Conservation (phyloP, 2,797 vertebrate species). For the Amphiprion clarkii region DNA sequence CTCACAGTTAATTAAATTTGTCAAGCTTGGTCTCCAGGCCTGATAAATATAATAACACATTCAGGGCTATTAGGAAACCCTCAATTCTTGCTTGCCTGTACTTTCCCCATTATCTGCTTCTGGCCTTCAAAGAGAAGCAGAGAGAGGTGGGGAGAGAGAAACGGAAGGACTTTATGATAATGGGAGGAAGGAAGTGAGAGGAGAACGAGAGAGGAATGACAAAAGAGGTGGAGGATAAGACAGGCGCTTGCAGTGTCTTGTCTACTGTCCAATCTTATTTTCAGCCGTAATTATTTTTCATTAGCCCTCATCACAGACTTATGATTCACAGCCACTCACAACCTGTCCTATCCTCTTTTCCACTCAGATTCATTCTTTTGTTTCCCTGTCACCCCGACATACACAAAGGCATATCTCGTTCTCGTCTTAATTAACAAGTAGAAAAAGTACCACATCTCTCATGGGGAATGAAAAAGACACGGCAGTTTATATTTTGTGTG, state of each 20-base stretch:
- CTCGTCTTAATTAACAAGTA: slow-evolving; percentile 34
- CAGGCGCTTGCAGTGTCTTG: slow-evolving; percentile 25
- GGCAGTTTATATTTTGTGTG: slow-evolving; percentile 9
- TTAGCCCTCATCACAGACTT: slow-evolving; percentile 58
- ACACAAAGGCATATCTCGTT: background rate
- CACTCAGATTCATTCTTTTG: slow-evolving; percentile 7
- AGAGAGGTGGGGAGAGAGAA: slow-evolving; percentile 14
- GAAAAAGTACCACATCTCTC: slow-evolving; percentile 12
- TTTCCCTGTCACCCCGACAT: slow-evolving; percentile 4
- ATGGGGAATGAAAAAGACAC: slow-evolving; percentile 1
- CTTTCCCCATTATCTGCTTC: slow-evolving; percentile 50
- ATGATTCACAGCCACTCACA: slow-evolving; percentile 31
- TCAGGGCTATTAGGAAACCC: slow-evolving; percentile 50
- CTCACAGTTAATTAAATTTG: slow-evolving; percentile 62
- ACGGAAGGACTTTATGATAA: slow-evolving; percentile 41
- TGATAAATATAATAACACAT: slow-evolving; percentile 61
- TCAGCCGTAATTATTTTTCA: slow-evolving; percentile 66
- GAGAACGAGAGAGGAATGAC: slow-evolving; percentile 41
- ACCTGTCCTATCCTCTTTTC: slow-evolving; percentile 30
- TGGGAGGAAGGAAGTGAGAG: slow-evolving; percentile 18
- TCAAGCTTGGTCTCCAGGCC: slow-evolving; percentile 38
- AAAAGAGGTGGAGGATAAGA: slow-evolving; percentile 38
- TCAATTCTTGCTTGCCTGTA: slow-evolving; percentile 43
- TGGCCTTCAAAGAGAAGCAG: slow-evolving; percentile 55
- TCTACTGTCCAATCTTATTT: slow-evolving; percentile 64